These are phyloP conservation scores for Kryphioiulus occultus DNA, from an alignment of 2,888 invertebrate genomes.

Conservation along the genomic window DNA sequence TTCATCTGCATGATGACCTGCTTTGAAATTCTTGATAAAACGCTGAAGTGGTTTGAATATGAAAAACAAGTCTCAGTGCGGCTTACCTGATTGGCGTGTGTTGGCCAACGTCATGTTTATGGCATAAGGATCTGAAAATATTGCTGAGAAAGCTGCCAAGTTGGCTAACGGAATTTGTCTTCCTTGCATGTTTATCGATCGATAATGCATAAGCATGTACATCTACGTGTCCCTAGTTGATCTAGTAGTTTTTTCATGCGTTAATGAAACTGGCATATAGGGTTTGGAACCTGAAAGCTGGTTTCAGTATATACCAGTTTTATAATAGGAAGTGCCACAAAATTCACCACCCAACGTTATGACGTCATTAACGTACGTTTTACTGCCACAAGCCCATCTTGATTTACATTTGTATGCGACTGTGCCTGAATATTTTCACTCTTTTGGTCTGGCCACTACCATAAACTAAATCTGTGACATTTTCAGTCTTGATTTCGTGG, in stretches of 20 bases:
- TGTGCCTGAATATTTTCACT: no score
- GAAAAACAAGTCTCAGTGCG: background rate
- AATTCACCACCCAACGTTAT: background rate
- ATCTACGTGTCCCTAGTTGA: background rate
- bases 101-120: background rate
- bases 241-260: background rate
- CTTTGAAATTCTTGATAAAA: background rate
- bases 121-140: background rate
- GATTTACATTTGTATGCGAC: no score
- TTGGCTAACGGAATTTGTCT: slow-evolving; percentile 8
- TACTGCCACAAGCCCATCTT: background rate
- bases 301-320: background rate
- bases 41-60: background rate
- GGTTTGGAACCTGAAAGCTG: background rate
- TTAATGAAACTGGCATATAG: background rate
- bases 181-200: slow-evolving; percentile 11
- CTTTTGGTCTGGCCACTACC: no score
- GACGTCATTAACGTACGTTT: background rate
- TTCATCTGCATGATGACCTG: background rate
- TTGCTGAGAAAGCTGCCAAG: slow-evolving; percentile 25
- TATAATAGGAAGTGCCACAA: background rate
- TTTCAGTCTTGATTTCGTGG: no score
- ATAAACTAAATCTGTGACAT: no score
- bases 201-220: background rate
- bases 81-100: background rate